Conservation (phyloP, 2,888 invertebrate genomes). For the Alviniconcha strummeri region DNA sequence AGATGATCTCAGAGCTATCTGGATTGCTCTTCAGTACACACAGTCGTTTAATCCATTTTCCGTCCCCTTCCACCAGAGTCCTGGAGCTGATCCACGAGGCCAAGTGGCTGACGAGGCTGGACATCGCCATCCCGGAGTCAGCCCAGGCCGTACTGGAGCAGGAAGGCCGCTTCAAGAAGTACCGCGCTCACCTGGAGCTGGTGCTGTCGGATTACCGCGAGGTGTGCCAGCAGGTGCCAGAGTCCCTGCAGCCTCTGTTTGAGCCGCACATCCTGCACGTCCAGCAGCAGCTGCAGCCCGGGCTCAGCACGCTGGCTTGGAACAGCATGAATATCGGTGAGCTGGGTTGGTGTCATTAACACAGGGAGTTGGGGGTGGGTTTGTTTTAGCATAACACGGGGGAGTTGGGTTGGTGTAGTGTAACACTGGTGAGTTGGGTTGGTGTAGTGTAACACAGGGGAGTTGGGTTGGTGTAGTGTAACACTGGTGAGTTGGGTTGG, state of each 20-base stretch:
- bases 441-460: too few species aligned
- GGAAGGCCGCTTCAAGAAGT: constrained; percentile 70
- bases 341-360: neutral
- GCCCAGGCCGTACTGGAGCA: constrained; percentile 68
- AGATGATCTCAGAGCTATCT: too few species aligned
- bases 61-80: constrained; percentile 55
- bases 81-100: constrained; percentile 72
- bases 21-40: too few species aligned
- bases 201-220: constrained; percentile 63
- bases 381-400: neutral
- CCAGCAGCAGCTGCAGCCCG: constrained; percentile 69
- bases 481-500: neutral
- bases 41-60: too few species aligned
- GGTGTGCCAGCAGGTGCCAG: constrained; percentile 66
- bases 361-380: neutral
- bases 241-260: constrained; percentile 65
- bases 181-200: constrained; percentile 71
- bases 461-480: too few species aligned
- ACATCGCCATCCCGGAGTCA: constrained; percentile 70
- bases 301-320: constrained; percentile 71
- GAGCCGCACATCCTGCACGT: constrained; percentile 64
- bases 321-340: constrained; percentile 74
- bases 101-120: constrained; percentile 71
- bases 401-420: too few species aligned
- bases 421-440: too few species aligned